Conservation (phyloP, 2,797 vertebrate species). For the Hirundo rustica region DNA sequence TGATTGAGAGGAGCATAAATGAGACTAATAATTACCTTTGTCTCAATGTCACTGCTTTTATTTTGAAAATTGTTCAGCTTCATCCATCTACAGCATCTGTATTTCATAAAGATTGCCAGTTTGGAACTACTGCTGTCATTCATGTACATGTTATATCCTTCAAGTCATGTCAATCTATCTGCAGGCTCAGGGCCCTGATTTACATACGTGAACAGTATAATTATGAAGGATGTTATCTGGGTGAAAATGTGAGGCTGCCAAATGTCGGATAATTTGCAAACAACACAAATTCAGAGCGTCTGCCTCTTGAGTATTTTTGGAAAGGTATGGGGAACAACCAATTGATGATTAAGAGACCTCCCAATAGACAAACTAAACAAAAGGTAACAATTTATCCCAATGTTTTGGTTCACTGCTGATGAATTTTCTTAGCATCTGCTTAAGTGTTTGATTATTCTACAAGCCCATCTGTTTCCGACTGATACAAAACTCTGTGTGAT, state of each 20-base stretch:
- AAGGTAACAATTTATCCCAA: constrained; percentile 71
- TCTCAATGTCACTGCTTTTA: neutral
- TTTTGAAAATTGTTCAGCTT: neutral
- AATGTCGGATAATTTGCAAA: constrained; percentile 29
- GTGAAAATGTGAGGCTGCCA: neutral
- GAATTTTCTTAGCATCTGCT: constrained; percentile 75
- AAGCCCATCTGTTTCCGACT: constrained; percentile 75
- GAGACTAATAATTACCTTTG: neutral
- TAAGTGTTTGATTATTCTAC: constrained; percentile 73
- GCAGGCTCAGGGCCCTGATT: neutral
- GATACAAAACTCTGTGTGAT: constrained; percentile 56
- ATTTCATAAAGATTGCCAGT: neutral
- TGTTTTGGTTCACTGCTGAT: constrained; percentile 71
- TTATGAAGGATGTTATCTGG: constrained; percentile 19
- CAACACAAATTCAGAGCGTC: neutral
- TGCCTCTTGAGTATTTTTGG: constrained; percentile 12
- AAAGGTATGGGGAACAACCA: neutral
- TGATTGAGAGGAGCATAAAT: neutral
- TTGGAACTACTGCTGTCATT: neutral
- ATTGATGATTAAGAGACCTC: constrained; percentile 51
- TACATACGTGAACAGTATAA: neutral
- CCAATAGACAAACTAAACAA: constrained; percentile 65
- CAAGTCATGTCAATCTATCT: neutral
- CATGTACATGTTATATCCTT: neutral
- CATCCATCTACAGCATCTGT: neutral